A percentile compares a stretch with the other conserved stretches of the same genome.
Conservation (phyloP, 2,113 vertebrate genomes). For the Chrysemys picta region DNA sequence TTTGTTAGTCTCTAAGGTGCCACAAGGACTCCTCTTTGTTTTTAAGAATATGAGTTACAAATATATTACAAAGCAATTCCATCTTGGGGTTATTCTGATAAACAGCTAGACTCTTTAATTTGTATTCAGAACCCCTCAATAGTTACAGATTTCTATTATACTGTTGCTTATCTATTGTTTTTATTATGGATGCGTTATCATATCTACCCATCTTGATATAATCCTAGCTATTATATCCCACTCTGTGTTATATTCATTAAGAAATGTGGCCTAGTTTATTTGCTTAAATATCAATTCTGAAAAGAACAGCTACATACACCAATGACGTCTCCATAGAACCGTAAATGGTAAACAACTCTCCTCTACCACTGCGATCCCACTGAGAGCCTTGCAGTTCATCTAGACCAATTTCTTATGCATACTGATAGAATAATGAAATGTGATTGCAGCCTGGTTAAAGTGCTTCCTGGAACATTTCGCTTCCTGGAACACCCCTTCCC, state of each 20-base stretch:
- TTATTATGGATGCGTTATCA: constrained; percentile 45
- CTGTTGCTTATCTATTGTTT: constrained; percentile 35
- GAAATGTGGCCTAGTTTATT: constrained; percentile 39
- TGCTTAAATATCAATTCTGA: constrained; percentile 56
- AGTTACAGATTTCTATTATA: constrained; percentile 6
- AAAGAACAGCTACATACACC: constrained; percentile 53
- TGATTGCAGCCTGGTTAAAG: constrained; percentile 42
- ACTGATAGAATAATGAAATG: constrained; percentile 40
- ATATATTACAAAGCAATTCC: not conserved
- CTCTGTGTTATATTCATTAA: constrained; percentile 12
- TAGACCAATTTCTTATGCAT: constrained; percentile 4
- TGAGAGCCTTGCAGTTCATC: not conserved
- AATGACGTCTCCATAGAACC: constrained; percentile 2
- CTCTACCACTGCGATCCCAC: not conserved
- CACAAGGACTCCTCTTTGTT: no score
- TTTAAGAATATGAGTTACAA: not conserved
- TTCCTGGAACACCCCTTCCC: constrained; percentile 31
- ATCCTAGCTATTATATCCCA: constrained; percentile 17
- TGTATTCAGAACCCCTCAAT: not conserved
- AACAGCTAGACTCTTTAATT: not conserved
- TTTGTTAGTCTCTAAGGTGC: no score
- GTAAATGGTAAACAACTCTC: constrained; percentile 42
- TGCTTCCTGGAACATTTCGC: constrained; percentile 27
- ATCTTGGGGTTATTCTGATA: not conserved
- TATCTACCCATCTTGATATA: constrained; percentile 52